Evolutionary conservation across 2,797 vertebrate genomes (phyloP), one percentile per base, ranked within the genome.

Genomic region (Parauchenoglanis punctatus): DNA sequence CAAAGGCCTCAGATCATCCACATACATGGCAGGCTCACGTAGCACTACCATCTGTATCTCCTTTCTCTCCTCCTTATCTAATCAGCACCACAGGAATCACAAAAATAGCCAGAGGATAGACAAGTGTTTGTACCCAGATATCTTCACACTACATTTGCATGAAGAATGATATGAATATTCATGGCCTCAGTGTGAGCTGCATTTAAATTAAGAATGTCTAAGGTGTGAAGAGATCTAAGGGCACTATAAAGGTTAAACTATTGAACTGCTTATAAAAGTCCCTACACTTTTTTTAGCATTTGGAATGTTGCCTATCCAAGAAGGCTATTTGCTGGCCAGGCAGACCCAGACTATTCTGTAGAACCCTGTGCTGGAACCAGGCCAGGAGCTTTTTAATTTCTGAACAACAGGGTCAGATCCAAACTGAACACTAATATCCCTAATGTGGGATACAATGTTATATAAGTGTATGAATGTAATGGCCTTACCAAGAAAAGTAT

Each of bases 401-500:
- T 78, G 75, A 78, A 56, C 6, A 77, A 78, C 76, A 78, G 76
- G n/a, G 52, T 89, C 87, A 93, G 93, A 89, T 90, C 91, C 92
- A 92, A 91, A 92, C 94, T 92, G 91, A 89, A 90, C 91, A 92
- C 88, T 92, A 92, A 89, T 87, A 90, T 88, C 90, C 91, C 90
- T 92, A 91, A 93, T 92, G 88, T 89, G 88, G 92, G 89, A 93
- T 92, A 94, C 92, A 83, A 90, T 92, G 92, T 94, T 94, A 95
- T 91, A 92, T 93, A 95, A 95, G 90, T 91, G 86, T 90, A 91
- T 90, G 90, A 92, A 91, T 92, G 90, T 85, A 91, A 91, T 88
- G 88, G 87, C 49, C 89, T 86, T 70, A 92, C 83, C 86, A 88
- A 87, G 86, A 88, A 82, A 73, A 80, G 59, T 59, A 59, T 1